Percentiles rank a stretch among this genome's conserved stretches.
phyloP scores from a whole-genome alignment of 2,113 vertebrate species.

The Heterochromis multidens region DNA sequence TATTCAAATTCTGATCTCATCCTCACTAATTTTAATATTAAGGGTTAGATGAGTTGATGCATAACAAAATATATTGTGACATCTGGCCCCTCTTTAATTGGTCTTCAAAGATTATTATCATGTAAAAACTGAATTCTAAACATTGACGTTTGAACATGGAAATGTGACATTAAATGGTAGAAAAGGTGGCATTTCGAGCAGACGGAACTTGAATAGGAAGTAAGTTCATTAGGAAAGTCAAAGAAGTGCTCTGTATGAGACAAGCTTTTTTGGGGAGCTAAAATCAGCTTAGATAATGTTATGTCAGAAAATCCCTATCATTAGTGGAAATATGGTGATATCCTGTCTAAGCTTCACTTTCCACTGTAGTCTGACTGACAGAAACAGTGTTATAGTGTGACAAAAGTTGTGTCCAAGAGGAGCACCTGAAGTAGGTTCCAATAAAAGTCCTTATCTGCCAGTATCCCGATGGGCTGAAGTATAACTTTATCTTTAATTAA shows the following conservation, averaged over 20 bases:
- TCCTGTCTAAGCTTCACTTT: constrained; percentile 37
- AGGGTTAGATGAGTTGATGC: constrained; percentile 50
- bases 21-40: constrained; percentile 43
- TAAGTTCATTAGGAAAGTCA: constrained; percentile 72
- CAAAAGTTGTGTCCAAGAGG: constrained; percentile 30
- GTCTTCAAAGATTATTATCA: constrained; percentile 51
- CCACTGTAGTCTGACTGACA: constrained; percentile 46
- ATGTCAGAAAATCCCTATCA: constrained; percentile 62
- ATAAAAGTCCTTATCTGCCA: neutral
- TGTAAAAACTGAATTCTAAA: constrained; percentile 47
- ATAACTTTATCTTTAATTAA: constrained; percentile 1
- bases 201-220: constrained; percentile 63
- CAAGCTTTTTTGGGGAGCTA: constrained; percentile 17
- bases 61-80: constrained; percentile 62
- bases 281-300: constrained; percentile 44
- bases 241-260: constrained; percentile 29
- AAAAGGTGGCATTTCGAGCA: constrained; percentile 70
- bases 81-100: constrained; percentile 69
- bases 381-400: constrained; percentile 38
- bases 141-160: constrained; percentile 70
- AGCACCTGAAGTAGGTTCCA: constrained; percentile 1
- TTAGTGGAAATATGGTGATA: constrained; percentile 55
- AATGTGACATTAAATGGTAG: constrained; percentile 72
- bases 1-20: constrained; percentile 40
- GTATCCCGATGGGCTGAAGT: neutral